Percentiles rank a stretch among this genome's conserved stretches.
phyloP scores from a whole-genome alignment of 2,113 vertebrate species.

The pig (Sus scrofa) region DNA sequence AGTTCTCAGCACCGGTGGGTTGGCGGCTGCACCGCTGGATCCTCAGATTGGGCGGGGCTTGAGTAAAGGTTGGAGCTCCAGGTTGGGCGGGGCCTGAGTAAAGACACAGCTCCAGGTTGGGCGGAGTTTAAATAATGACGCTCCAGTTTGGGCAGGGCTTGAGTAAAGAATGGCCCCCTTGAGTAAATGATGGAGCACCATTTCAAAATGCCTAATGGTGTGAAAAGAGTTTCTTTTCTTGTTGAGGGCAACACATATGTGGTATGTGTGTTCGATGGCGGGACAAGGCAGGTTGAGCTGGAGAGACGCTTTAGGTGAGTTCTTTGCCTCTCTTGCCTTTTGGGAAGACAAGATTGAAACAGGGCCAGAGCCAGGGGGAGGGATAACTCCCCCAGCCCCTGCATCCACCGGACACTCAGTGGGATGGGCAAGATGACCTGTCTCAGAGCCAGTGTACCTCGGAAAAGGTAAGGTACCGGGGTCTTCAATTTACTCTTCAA shows the following conservation, averaged over 20 bases:
- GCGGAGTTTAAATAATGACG: neutral
- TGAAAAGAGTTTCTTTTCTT: neutral
- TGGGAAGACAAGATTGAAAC: neutral
- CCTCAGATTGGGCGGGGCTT: conserved; percentile 51
- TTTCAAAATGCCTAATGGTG: neutral
- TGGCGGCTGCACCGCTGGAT: neutral
- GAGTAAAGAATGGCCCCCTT: neutral
- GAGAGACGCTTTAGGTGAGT: neutral
- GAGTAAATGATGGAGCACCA: neutral
- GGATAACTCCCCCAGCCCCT: neutral
- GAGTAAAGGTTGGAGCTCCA: neutral
- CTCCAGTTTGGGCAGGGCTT: conserved; percentile 39
- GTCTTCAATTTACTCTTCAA: neutral
- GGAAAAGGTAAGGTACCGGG: neutral
- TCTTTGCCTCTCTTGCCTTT: neutral
- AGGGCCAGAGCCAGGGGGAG: neutral
- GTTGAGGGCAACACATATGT: neutral
- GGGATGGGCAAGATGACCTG: neutral
- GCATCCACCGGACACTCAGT: rapidly evolving
- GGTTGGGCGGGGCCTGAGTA: neutral
- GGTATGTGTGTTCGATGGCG: neutral
- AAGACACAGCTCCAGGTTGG: neutral
- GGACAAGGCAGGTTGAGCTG: neutral
- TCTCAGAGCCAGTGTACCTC: rapidly evolving
- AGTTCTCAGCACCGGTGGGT: conserved; percentile 44